These are phyloP conservation scores for Malurus cyaneus DNA, from an alignment of 2,113 vertebrate species.

Conservation along the genomic window DNA sequence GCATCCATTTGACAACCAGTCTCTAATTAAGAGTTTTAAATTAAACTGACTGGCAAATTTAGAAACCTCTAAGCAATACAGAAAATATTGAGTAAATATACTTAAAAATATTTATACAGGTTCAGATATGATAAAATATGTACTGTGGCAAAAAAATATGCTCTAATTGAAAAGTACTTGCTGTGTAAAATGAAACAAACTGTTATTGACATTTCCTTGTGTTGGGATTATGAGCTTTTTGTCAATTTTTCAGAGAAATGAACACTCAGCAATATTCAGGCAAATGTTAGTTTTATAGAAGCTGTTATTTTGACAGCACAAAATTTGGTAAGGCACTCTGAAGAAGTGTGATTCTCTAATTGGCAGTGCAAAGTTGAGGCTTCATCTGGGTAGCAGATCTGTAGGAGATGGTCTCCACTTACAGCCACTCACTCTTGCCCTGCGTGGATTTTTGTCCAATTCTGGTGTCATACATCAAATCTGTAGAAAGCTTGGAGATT, in stretches of 20 bases:
- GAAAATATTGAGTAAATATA: constrained; percentile 39
- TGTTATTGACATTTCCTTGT: constrained; percentile 9
- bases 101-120: constrained; percentile 54
- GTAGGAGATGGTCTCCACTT: background rate
- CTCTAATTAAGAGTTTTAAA: constrained; percentile 51
- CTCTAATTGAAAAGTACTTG: constrained; percentile 45
- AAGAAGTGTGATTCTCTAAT: background rate
- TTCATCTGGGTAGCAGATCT: background rate
- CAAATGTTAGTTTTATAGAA: constrained; percentile 32
- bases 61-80: constrained; percentile 27
- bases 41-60: constrained; percentile 30
- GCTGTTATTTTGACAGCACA: constrained; percentile 55
- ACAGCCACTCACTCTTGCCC: background rate
- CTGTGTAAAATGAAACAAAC: constrained; percentile 59
- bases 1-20: constrained; percentile 18
- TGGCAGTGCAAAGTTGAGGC: background rate
- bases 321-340: background rate
- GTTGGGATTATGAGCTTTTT: constrained; percentile 18
- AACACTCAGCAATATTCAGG: background rate
- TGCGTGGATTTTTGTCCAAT: background rate
- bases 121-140: constrained; percentile 40
- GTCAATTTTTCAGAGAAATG: background rate
- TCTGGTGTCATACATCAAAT: background rate
- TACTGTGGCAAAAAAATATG: constrained; percentile 22
- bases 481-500: background rate